These are phyloP conservation scores for Lagria hirta DNA, from an alignment of 2,888 invertebrate genomes.

Conservation along the genomic window DNA sequence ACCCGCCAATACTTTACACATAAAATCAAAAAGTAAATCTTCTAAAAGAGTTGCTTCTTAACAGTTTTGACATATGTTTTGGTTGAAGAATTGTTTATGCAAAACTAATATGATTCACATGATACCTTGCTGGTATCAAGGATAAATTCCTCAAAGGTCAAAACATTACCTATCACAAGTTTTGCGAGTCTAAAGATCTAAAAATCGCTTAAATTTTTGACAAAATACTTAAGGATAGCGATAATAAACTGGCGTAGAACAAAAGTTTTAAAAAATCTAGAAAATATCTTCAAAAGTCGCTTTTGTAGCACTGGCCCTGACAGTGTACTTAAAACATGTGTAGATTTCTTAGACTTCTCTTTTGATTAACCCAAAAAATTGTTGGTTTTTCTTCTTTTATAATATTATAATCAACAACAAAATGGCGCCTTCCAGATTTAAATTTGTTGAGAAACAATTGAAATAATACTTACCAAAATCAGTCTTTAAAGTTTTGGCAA, in stretches of 20 bases:
- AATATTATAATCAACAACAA: too few species aligned
- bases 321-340: constrained; percentile 18
- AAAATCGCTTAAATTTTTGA: constrained; percentile 12
- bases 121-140: constrained; percentile 14
- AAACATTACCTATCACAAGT: constrained; percentile 9
- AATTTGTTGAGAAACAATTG: constrained; percentile 7
- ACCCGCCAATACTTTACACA: constrained; percentile 1
- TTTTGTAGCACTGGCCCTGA: constrained; percentile 12
- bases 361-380: constrained; percentile 12
- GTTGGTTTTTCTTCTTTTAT: too few species aligned
- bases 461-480: constrained; percentile 7
- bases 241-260: constrained; percentile 21
- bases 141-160: not conserved
- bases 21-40: constrained; percentile 3
- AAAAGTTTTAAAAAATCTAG: constrained; percentile 22
- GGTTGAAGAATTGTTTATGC: constrained; percentile 15
- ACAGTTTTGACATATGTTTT: not conserved
- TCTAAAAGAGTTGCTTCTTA: not conserved
- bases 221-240: constrained; percentile 24
- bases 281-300: constrained; percentile 18
- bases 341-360: constrained; percentile 10
- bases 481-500: constrained; percentile 7
- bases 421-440: not conserved
- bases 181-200: constrained; percentile 19
- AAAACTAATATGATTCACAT: constrained; percentile 12